Percentiles rank a stretch among this genome's conserved stretches.
Conservation (phyloP, 2,113 vertebrate species). For the Chamaetylas fuelleborni region DNA sequence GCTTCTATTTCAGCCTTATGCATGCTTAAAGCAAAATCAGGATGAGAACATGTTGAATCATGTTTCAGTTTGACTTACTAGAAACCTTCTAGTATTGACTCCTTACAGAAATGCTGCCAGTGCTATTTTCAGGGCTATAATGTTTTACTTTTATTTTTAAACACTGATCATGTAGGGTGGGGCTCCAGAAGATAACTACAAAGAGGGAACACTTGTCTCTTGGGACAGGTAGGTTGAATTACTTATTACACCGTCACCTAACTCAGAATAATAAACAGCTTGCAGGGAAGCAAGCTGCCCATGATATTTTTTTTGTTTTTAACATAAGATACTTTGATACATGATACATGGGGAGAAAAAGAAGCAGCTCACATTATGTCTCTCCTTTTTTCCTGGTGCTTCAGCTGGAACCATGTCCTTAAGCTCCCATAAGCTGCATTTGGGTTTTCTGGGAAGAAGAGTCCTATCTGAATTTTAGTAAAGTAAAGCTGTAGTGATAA, state of each 20-base stretch:
- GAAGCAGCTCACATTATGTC: not conserved
- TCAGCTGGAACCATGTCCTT: not conserved
- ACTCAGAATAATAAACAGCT: not conserved
- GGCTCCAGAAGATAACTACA: slow-evolving; percentile 81
- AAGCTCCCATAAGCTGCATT: not conserved
- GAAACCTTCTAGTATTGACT: not conserved
- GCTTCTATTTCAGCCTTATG: not conserved
- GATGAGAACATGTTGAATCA: not conserved
- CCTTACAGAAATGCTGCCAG: not conserved
- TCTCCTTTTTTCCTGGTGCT: not conserved
- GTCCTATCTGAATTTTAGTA: not conserved
- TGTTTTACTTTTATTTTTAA: slow-evolving; percentile 4
- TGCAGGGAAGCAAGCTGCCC: not conserved
- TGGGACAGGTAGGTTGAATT: slow-evolving; percentile 79
- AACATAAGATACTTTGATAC: not conserved
- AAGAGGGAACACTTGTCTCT: slow-evolving; percentile 75
- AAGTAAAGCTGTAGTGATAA: not conserved
- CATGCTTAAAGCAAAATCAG: not conserved
- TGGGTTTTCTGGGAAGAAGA: not conserved
- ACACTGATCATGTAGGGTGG: slow-evolving; percentile 74
- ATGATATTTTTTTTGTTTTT: not conserved
- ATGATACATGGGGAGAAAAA: not conserved
- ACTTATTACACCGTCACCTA: not conserved
- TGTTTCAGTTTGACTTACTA: not conserved
- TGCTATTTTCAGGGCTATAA: not conserved